phyloP scores from a whole-genome alignment of 2,113 vertebrate species.

The Ascaphus truei region DNA sequence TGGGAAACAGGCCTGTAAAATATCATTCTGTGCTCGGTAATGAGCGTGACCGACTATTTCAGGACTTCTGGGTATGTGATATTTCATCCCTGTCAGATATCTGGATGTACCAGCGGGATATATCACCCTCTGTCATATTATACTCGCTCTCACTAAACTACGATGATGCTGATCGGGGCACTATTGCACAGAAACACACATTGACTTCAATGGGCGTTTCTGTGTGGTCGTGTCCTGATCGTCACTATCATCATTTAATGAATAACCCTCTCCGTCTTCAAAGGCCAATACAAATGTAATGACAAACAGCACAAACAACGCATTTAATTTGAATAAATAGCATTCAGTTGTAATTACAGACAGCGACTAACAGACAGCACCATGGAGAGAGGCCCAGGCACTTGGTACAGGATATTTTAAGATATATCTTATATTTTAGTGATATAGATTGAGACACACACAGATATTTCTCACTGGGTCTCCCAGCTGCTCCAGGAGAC shows the following conservation, averaged over 20 bases:
- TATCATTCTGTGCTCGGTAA: neutral
- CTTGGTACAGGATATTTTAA: neutral
- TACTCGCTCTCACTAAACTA: too few species aligned
- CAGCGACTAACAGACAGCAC: neutral
- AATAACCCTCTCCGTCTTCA: neutral
- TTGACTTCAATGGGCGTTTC: too few species aligned
- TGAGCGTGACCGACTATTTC: neutral
- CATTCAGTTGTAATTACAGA: too few species aligned
- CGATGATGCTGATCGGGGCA: too few species aligned
- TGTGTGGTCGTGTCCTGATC: too few species aligned
- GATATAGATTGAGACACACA: neutral
- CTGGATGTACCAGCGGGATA: neutral
- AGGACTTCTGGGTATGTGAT: neutral
- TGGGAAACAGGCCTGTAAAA: too few species aligned
- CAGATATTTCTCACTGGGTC: neutral
- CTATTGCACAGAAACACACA: too few species aligned
- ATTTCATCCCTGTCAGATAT: neutral
- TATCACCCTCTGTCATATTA: neutral
- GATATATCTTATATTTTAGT: constrained; percentile 5
- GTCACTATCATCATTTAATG: too few species aligned
- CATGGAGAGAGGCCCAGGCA: neutral
- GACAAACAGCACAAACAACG: neutral
- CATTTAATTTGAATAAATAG: neutral
- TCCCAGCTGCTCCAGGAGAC: neutral
- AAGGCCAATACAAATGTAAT: neutral